A percentile compares a stretch with the other conserved stretches of the same genome.
phyloP scores from a whole-genome alignment of 2,113 vertebrate genomes.

The Urocynchramus pylzowi region DNA sequence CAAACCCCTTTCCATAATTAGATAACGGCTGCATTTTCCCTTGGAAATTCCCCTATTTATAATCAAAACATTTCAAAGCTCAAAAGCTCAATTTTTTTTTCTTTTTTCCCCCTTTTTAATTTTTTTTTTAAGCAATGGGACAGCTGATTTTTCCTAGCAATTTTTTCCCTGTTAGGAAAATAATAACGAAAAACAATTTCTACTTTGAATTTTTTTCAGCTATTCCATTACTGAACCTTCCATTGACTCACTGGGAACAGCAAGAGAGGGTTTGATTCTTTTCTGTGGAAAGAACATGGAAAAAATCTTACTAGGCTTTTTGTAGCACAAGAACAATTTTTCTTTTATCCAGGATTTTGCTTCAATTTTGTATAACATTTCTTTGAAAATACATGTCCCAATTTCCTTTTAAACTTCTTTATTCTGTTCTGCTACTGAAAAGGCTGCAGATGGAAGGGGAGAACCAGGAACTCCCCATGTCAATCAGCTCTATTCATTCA shows the following conservation, averaged over 20 bases:
- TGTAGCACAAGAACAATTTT: conserved; percentile 3
- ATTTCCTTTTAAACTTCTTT: conserved; percentile 17
- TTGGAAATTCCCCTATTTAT: background rate
- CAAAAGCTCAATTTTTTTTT: background rate
- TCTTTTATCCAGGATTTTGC: conserved; percentile 10
- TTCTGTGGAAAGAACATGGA: background rate
- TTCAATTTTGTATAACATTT: conserved; percentile 5
- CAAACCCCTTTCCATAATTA: background rate
- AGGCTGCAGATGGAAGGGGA: conserved; percentile 33
- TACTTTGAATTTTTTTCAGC: background rate
- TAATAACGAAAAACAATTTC: conserved; percentile 9
- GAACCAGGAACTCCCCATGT: background rate
- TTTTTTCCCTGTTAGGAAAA: background rate
- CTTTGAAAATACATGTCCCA: conserved; percentile 4
- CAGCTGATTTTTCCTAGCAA: background rate
- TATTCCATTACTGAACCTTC: conserved; percentile 15
- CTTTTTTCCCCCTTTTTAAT: background rate
- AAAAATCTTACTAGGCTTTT: background rate
- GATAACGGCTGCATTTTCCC: conserved; percentile 5
- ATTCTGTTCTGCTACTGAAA: conserved; percentile 22
- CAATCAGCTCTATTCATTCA: conserved; percentile 32
- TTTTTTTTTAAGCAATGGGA: background rate
- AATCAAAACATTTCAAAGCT: background rate
- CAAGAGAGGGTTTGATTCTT: conserved; percentile 18
- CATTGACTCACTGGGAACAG: conserved; percentile 9